A percentile compares a stretch with the other conserved stretches of the same genome.
phyloP scores from a whole-genome alignment of 2,113 vertebrate genomes.

The Pavo muticus region DNA sequence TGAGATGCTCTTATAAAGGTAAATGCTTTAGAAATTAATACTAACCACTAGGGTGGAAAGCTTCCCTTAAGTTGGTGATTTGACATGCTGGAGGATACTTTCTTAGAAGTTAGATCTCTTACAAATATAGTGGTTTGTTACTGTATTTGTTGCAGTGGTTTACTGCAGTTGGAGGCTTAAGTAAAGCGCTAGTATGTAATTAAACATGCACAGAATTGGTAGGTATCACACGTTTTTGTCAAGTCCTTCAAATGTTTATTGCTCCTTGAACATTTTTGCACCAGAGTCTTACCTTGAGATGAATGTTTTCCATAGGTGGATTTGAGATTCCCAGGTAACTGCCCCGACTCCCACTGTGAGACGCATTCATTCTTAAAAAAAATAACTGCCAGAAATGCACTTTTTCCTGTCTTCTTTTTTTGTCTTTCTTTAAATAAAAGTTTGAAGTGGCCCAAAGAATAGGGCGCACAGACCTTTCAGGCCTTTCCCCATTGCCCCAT shows the following conservation, averaged over 20 bases:
- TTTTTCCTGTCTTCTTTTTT: neutral
- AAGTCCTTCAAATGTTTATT: neutral
- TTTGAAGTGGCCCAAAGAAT: neutral
- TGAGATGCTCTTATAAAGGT: neutral
- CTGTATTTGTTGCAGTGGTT: neutral
- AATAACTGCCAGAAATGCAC: neutral
- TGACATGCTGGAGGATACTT: neutral
- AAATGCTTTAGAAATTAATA: neutral
- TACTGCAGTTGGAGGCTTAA: neutral
- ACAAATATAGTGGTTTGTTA: neutral
- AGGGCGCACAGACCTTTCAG: neutral
- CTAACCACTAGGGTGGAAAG: neutral
- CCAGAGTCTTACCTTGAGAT: neutral
- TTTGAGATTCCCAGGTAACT: neutral
- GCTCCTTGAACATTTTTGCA: neutral
- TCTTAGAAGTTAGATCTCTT: neutral
- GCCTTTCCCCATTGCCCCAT: neutral
- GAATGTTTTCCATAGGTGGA: neutral
- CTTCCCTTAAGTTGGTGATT: neutral
- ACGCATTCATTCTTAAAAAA: neutral
- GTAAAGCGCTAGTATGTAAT: neutral
- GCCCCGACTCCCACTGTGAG: neutral
- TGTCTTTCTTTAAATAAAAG: neutral
- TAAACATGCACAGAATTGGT: neutral
- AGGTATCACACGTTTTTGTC: neutral